Evolutionary conservation across 2,888 invertebrate species (phyloP), one percentile per base, ranked within the genome.

Genomic region (Lycaena phlaeas): DNA sequence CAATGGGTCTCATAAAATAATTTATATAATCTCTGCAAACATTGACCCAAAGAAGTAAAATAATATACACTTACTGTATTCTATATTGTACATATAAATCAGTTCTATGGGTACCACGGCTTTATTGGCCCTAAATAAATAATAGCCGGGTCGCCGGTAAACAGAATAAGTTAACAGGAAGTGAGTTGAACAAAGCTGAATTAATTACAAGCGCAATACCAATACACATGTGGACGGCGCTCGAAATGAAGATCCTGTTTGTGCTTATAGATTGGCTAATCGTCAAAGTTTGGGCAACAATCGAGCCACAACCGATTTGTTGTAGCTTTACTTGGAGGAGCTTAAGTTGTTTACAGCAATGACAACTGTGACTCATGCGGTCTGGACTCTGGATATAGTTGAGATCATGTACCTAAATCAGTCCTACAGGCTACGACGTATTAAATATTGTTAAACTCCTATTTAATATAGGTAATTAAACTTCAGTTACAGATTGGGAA

Each of bases 101-200:
- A 18, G 12, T 2, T 17, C 34, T 34, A 45, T 41, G 38, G 38
- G 41, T 40, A 36, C 41, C 42, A 41, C 39, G 37, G 41, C 37
- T 44, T 38, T 34, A 40, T 30, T 51, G 40, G 45, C 40, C 47
- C 43, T 40, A 45, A 37, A 50, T 45, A 40, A 48, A 50, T 41
- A 40, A 45, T 49, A 41, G 40, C 43, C 42, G 41, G 28, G 51
- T 40, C 50, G 40, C 36, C 18, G 18, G 22, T 12, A 34, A 34
- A 22, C 18, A 34, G 22, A 34, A 34, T 34, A 34, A 22, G 34
- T 34, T 34, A 34, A 34, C 5, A 34, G 22, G 22, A 34, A 34
- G 34, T 22, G 34, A 12, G 34, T 34, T 34, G 17, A 34, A 34
- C 22, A 34, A 34, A 34, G 22, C 34, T 34, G 34, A 34, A 34